Conservation (phyloP, 2,113 vertebrate species). For the Pyrgilauda ruficollis region DNA sequence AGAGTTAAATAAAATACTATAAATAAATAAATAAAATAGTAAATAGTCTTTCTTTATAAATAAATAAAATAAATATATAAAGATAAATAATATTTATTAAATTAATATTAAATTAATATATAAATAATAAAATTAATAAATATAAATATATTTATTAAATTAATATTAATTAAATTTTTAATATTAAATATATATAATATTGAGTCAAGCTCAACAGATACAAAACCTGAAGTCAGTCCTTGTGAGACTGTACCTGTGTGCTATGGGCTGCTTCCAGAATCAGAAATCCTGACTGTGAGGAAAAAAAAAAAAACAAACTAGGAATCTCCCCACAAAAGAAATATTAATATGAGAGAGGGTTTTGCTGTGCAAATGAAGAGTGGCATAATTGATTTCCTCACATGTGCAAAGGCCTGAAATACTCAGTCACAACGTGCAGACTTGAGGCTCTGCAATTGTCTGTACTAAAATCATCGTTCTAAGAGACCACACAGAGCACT, state of each 20-base stretch:
- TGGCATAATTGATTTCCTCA: background rate
- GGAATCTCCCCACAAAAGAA: background rate
- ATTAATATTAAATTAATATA: too few relatives aligned
- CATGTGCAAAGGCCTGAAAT: background rate
- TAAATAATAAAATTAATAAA: too few relatives aligned
- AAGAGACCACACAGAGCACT: background rate
- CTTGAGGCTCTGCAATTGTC: background rate
- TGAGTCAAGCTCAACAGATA: background rate
- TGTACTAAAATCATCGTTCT: background rate
- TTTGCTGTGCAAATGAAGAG: background rate
- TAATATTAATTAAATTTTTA: too few relatives aligned
- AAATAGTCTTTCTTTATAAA: too few relatives aligned
- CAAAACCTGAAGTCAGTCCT: background rate
- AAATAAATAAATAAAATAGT: background rate
- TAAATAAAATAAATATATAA: too few relatives aligned
- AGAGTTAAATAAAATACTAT: background rate
- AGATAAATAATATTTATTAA: too few relatives aligned
- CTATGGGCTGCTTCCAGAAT: background rate
- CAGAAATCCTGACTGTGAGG: fast-evolving
- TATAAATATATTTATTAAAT: too few relatives aligned
- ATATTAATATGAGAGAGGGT: background rate
- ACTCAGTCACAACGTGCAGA: background rate
- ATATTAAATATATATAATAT: too few relatives aligned
- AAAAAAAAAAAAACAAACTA: background rate
- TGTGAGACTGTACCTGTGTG: background rate